Evolutionary conservation across 2,888 invertebrate genomes (phyloP).

Genomic region (Drosophila ezoana): DNA sequence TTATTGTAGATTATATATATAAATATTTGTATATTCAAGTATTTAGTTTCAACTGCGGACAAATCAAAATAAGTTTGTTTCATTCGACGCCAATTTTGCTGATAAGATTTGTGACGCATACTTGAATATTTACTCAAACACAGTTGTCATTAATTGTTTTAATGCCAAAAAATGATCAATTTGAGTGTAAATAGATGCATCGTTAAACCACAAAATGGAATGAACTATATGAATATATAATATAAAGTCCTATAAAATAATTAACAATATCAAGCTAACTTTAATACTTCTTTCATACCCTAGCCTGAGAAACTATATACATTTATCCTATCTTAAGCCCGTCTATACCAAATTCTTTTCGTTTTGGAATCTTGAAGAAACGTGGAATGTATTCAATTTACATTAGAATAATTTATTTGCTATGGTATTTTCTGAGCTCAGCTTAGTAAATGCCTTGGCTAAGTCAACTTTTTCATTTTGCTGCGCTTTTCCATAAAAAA

Average conservation of each 20-base stretch:
- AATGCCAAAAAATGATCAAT: too few species aligned
- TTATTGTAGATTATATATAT: neutral
- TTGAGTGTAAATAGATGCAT: neutral
- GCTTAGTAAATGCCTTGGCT: neutral
- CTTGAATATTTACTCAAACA: neutral
- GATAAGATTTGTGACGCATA: conserved; percentile 38
- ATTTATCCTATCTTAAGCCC: too few species aligned
- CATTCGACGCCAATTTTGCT: conserved; percentile 17
- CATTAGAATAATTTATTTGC: too few species aligned
- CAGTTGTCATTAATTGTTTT: neutral
- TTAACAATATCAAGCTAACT: too few species aligned
- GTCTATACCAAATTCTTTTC: too few species aligned
- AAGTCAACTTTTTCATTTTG: neutral
- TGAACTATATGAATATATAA: neutral
- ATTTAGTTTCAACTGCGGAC: conserved; percentile 24
- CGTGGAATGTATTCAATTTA: neutral
- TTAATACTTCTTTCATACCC: too few species aligned
- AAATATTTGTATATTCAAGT: neutral
- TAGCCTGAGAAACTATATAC: too few species aligned
- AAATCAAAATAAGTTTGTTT: conserved; percentile 30
- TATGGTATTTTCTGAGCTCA: neutral
- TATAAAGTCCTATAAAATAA: too few species aligned
- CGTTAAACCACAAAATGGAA: neutral
- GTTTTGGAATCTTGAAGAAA: neutral
- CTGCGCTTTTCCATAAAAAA: neutral